These are phyloP conservation scores for Corythoichthys intestinalis DNA, from an alignment of 2,113 vertebrate species.

Conservation along the genomic window DNA sequence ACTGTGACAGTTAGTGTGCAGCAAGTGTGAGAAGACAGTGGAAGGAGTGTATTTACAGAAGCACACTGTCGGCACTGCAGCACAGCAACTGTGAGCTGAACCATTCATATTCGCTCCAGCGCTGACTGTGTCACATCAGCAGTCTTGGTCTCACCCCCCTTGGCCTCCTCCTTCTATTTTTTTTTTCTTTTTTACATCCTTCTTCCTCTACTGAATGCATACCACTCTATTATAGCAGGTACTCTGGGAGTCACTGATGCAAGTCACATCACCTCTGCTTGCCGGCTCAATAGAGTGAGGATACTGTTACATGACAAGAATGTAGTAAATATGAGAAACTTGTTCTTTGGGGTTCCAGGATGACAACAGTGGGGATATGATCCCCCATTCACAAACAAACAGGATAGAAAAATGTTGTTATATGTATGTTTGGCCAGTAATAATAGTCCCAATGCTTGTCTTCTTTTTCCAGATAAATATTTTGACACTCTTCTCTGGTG, in stretches of 20 bases:
- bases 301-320: constrained; percentile 6
- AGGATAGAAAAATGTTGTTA: not conserved
- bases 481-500: not conserved
- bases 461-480: not conserved
- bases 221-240: constrained; percentile 63
- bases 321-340: constrained; percentile 1
- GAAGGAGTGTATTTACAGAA: constrained; percentile 46
- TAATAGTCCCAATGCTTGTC: not conserved
- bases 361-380: not conserved
- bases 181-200: constrained; percentile 13
- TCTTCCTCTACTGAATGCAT: constrained; percentile 39
- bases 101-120: constrained; percentile 41
- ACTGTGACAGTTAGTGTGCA: constrained; percentile 34
- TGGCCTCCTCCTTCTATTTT: constrained; percentile 22
- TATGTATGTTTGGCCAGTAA: not conserved
- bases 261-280: constrained; percentile 19
- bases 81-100: constrained; percentile 34
- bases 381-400: not conserved
- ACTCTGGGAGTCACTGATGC: constrained; percentile 49
- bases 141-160: constrained; percentile 29
- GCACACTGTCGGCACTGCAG: constrained; percentile 55
- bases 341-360: not conserved
- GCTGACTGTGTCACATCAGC: constrained; percentile 62
- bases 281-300: not conserved
- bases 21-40: constrained; percentile 32